Evolutionary conservation across 1,140 invertebrate genomes (phyloP).

Genomic region (Magallana ariakensis): DNA sequence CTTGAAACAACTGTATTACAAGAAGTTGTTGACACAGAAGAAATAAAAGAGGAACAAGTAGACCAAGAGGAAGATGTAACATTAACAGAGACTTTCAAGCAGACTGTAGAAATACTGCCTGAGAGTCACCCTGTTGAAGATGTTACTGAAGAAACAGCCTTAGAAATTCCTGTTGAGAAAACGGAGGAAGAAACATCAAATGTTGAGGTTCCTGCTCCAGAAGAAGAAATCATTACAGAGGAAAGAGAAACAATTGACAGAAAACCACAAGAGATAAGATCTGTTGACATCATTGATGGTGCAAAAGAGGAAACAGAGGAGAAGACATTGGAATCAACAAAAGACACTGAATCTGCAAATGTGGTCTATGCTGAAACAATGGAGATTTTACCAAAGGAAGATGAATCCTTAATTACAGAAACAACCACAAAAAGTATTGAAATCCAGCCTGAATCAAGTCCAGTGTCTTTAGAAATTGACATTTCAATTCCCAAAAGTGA

Average conservation of each 20-base stretch:
- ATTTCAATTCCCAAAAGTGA: conserved; percentile 17
- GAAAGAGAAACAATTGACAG: conserved; percentile 36
- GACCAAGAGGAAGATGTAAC: background rate
- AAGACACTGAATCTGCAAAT: conserved; percentile 23
- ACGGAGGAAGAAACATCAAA: background rate
- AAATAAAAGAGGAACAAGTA: conserved; percentile 34
- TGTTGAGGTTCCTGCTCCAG: background rate
- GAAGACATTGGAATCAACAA: background rate
- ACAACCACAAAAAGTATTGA: conserved; percentile 79
- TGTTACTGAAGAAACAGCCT: background rate
- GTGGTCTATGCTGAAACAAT: conserved; percentile 42
- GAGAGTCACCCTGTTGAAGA: background rate
- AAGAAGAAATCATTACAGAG: background rate
- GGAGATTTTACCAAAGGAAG: conserved; percentile 33
- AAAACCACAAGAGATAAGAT: conserved; percentile 1
- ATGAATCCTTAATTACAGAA: conserved; percentile 21
- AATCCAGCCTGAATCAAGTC: conserved; percentile 88
- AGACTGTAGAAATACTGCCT: conserved; percentile 35
- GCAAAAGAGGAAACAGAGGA: conserved; percentile 1
- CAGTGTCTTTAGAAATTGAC: conserved; percentile 35
- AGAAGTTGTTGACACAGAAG: conserved; percentile 28
- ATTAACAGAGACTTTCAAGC: conserved; percentile 39
- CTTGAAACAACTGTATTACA: conserved; percentile 21
- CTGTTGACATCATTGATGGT: background rate
- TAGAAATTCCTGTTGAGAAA: background rate